Evolutionary conservation across 2,797 vertebrate species (phyloP).

Genomic region (Ambastaia sidthimunki): DNA sequence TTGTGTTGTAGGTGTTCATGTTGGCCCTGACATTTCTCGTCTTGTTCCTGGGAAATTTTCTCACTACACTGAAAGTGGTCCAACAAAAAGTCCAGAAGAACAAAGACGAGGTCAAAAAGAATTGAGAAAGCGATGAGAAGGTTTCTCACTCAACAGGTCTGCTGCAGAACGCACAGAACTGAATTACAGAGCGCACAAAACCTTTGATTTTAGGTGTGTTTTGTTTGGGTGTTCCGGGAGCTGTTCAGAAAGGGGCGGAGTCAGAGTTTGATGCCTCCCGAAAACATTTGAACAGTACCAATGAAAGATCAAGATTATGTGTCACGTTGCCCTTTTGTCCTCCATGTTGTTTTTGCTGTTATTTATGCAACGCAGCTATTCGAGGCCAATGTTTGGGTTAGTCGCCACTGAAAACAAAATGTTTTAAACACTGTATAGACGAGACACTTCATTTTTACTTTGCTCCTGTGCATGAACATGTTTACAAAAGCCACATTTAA

Average conservation of each 20-base stretch:
- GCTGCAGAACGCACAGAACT: slow-evolving; percentile 21
- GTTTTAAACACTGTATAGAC: slow-evolving; percentile 61
- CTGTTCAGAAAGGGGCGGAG: slow-evolving; percentile 13
- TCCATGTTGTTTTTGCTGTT: slow-evolving; percentile 58
- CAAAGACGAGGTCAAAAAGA: slow-evolving; percentile 79
- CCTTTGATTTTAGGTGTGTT: background rate
- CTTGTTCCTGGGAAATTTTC: slow-evolving; percentile 96
- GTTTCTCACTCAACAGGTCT: background rate
- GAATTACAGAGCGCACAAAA: slow-evolving; percentile 1
- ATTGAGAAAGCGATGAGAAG: slow-evolving; percentile 60
- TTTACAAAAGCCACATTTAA: slow-evolving; percentile 59
- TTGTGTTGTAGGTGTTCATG: slow-evolving; percentile 86
- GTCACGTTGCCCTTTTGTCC: slow-evolving; percentile 15
- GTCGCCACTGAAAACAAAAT: slow-evolving; percentile 49
- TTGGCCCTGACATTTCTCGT: slow-evolving; percentile 92
- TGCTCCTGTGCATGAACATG: slow-evolving; percentile 61
- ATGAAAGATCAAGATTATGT: slow-evolving; percentile 16
- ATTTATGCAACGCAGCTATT: slow-evolving; percentile 49
- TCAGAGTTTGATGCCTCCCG: background rate
- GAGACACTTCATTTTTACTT: slow-evolving; percentile 58
- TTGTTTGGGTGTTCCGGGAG: background rate
- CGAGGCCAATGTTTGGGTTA: slow-evolving; percentile 32
- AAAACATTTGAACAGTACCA: background rate
- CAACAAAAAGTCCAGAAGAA: slow-evolving; percentile 93
- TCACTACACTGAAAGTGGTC: slow-evolving; percentile 95